Conservation (phyloP, 1,140 invertebrate genomes). For the Nasonia vitripennis region DNA sequence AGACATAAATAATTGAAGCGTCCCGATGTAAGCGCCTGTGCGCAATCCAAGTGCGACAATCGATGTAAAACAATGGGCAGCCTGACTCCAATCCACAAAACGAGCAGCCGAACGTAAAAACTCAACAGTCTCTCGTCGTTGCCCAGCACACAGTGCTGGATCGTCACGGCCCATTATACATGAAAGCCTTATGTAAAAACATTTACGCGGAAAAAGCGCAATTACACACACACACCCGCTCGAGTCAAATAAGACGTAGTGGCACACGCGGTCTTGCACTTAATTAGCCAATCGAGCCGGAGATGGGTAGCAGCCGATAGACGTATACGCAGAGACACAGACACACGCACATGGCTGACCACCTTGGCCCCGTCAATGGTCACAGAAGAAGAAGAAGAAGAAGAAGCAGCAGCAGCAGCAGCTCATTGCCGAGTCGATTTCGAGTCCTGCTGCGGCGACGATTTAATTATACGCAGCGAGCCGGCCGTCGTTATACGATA, state of each 20-base stretch:
- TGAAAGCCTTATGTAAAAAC: slow-evolving; percentile 32
- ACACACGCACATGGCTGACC: not conserved
- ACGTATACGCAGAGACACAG: not conserved
- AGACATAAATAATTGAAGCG: not conserved
- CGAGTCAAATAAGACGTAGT: slow-evolving; percentile 42
- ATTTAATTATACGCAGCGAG: slow-evolving; percentile 46
- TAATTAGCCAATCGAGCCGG: slow-evolving; percentile 48
- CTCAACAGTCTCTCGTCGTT: not conserved
- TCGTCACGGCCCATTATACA: slow-evolving; percentile 17
- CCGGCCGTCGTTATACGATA: not conserved
- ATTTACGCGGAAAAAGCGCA: slow-evolving; percentile 41
- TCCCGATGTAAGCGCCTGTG: not conserved
- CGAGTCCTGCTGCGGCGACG: slow-evolving; percentile 17
- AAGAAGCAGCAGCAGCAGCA: slow-evolving; percentile 26
- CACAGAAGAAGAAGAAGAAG: not conserved
- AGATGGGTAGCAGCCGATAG: slow-evolving; percentile 5
- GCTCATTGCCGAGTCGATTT: slow-evolving; percentile 32
- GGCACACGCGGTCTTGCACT: slow-evolving; percentile 30
- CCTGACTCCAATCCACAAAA: not conserved
- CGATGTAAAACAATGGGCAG: slow-evolving; percentile 39
- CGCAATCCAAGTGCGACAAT: slow-evolving; percentile 26
- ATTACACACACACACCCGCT: slow-evolving; percentile 11
- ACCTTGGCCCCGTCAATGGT: not conserved
- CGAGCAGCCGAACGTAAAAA: not conserved
- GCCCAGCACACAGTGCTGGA: not conserved